Evolutionary conservation across 2,888 invertebrate genomes (phyloP).

Genomic region (Phlogophora meticulosa): DNA sequence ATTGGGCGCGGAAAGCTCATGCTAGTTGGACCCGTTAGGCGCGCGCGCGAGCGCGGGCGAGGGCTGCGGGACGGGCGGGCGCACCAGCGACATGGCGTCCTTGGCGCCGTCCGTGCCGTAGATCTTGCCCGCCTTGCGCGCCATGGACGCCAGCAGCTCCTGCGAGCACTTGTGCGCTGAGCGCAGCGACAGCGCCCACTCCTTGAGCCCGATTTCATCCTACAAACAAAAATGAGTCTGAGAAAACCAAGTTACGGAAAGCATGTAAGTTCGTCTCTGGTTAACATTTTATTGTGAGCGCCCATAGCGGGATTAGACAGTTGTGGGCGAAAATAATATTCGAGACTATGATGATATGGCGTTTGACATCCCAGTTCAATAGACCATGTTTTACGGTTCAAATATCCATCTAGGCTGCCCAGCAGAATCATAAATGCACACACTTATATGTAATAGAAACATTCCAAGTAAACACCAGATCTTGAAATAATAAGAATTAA

Average conservation of each 20-base stretch:
- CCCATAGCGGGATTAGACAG: too few relatives aligned
- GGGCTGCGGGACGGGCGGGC: constrained; percentile 82
- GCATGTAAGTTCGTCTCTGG: neutral
- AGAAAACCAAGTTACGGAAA: neutral
- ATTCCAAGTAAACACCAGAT: too few relatives aligned
- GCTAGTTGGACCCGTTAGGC: constrained; percentile 88
- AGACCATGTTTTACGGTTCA: too few relatives aligned
- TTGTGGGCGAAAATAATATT: too few relatives aligned
- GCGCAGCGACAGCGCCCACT: constrained; percentile 99
- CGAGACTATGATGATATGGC: too few relatives aligned
- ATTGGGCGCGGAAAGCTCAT: constrained; percentile 86
- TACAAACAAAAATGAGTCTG: constrained; percentile 75
- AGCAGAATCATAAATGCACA: neutral
- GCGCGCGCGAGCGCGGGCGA: constrained; percentile 89
- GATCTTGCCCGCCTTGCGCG: constrained; percentile 99
- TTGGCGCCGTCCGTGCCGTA: constrained; percentile 95
- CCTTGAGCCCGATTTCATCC: constrained; percentile 99
- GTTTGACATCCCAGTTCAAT: too few relatives aligned
- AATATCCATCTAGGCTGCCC: neutral
- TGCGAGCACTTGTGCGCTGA: constrained; percentile 98
- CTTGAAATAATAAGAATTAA: neutral
- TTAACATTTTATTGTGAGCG: too few relatives aligned
- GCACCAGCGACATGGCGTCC: constrained; percentile 88
- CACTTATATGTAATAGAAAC: too few relatives aligned
- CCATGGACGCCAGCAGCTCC: constrained; percentile 99